Evolutionary conservation across 2,113 vertebrate genomes (phyloP).

Genomic region (Cettia cetti): DNA sequence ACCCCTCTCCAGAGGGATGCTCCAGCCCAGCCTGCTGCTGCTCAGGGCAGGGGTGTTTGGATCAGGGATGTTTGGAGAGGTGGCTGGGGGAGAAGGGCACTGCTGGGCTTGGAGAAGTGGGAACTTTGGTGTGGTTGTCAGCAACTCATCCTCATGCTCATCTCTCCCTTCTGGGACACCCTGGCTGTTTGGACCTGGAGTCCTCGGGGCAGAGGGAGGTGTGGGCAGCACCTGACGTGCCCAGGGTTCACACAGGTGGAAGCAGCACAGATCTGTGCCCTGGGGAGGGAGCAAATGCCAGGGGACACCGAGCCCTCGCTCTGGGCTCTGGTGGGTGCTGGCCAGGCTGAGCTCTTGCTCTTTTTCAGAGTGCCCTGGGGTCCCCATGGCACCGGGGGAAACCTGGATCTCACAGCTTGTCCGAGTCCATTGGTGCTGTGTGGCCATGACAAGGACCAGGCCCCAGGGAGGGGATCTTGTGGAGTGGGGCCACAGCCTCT

Average conservation of each 20-base stretch:
- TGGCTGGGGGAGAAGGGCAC: neutral
- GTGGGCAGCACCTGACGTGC: rapidly evolving
- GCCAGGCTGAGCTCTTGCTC: rapidly evolving
- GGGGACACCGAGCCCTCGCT: neutral
- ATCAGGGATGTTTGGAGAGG: too few species aligned
- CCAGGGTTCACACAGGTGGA: rapidly evolving
- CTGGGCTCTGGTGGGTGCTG: neutral
- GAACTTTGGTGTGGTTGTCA: neutral
- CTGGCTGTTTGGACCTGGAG: rapidly evolving
- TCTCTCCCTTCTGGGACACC: neutral
- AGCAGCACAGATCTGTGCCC: rapidly evolving
- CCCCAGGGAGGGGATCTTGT: neutral
- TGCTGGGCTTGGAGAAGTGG: rapidly evolving
- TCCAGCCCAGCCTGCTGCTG: neutral
- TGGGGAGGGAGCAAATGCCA: neutral
- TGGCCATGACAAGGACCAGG: neutral
- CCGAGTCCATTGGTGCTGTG: rapidly evolving
- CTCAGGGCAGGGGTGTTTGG: rapidly evolving
- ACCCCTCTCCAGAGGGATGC: neutral
- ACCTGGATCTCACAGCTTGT: neutral
- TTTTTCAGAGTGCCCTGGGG: neutral
- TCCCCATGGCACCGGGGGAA: neutral
- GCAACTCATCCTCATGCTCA: neutral
- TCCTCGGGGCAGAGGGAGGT: neutral
- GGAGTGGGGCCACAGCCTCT: neutral